A percentile compares a stretch with the other conserved stretches of the same genome.
phyloP scores from a whole-genome alignment of 2,113 vertebrate species.

The Hypocryptadius cinnamomeus region DNA sequence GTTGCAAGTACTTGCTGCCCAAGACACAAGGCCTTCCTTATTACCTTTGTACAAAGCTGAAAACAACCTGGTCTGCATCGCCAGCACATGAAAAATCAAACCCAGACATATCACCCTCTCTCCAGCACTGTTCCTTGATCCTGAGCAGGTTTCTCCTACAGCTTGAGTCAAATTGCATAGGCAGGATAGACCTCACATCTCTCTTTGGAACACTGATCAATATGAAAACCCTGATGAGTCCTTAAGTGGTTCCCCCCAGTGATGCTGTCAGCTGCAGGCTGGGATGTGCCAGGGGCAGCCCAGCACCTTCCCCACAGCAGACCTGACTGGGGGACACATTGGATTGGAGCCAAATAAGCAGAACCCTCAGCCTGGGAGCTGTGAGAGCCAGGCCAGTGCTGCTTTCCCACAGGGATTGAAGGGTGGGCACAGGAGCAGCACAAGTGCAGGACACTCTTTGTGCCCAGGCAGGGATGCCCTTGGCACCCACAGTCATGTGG shows the following conservation, averaged over 20 bases:
- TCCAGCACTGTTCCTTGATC: background rate
- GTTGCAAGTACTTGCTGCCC: background rate
- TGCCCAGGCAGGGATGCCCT: background rate
- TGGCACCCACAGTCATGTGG: rapidly evolving
- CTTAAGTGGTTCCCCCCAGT: background rate
- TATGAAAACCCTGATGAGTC: background rate
- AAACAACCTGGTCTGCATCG: background rate
- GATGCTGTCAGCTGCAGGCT: rapidly evolving
- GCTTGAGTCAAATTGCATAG: background rate
- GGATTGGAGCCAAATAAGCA: background rate
- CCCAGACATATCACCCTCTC: background rate
- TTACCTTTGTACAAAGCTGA: background rate
- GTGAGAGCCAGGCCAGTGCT: background rate
- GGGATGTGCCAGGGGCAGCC: background rate
- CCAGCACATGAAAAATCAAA: slow-evolving; percentile 3
- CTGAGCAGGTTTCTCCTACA: background rate
- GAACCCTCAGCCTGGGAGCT: background rate
- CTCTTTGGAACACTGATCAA: background rate
- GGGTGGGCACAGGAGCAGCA: background rate
- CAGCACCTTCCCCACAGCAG: background rate
- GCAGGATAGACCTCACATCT: rapidly evolving
- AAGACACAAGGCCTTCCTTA: background rate
- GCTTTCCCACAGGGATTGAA: background rate
- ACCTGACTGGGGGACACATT: rapidly evolving
- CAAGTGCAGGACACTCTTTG: rapidly evolving